Base-by-base conservation (phyloP, 2,888 invertebrate species). In the Tethea ocularis region DNA sequence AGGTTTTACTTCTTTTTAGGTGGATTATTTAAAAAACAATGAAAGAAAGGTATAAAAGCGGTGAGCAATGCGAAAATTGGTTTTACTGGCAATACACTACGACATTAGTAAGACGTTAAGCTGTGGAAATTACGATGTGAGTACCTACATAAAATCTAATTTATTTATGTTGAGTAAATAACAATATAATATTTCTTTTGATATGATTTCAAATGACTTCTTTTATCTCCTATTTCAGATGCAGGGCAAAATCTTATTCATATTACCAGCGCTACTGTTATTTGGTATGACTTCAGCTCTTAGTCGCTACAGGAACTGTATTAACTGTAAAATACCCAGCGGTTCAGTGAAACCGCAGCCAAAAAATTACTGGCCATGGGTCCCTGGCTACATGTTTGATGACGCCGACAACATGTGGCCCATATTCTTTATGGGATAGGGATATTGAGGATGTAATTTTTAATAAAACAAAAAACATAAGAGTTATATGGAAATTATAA, bases 321-420 rank as follows among this genome's bases (percentile, higher is more conserved):
- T 57, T 0, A 33, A 29, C 1, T 77, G 75, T 46, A 70, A 68
- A 5, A n/a, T 41, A n/a, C 22, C 60, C 15, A 15, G 51, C 0
- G 58, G 63, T 0, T 1, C 52, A 7, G 20, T 29, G 11, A 46
- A 38, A 1, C 15, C 46, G 3, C 33, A 61, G 33, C 62, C 62
- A 6, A 72, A 56, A 55, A 61, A 68, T 2, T 74, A 75, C 58
- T 89, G 89, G 88, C 88, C 89, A 0, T 89, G 83, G 78, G 57
- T 73, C 26, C 80, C 89, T 0, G 89, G 84, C 0, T 88, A 87
- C 61, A 70, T 67, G 56, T 75, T 74, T n/a, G 73, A 83, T 36
- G 52, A 71, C 2, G 64, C 75, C 0, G 73, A 80, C 11, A 67
- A 76, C 11, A 59, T 77, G 0, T 69, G 75, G 72, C 86, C 87